Percentiles rank a stretch among this genome's conserved stretches.
Evolutionary conservation across 2,797 vertebrate species (phyloP).

Genomic region (Cephalopachus bancanus): DNA sequence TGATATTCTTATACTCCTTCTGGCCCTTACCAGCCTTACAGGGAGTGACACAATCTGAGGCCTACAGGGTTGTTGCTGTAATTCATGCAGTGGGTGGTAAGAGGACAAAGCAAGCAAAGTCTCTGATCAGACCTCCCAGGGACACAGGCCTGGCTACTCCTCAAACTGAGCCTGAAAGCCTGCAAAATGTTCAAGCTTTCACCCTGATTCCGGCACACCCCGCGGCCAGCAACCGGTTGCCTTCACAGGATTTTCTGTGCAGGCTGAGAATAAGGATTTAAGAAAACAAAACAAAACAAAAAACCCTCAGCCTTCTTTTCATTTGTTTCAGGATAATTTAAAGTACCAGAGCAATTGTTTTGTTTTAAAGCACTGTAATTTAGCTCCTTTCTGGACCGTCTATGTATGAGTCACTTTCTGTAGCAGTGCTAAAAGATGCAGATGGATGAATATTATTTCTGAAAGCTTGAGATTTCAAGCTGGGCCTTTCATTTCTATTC

Average conservation of each 20-base stretch:
- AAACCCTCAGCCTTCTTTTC: not conserved
- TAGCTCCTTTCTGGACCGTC: constrained; percentile 42
- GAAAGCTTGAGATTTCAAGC: constrained; percentile 65
- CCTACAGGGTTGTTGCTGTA: not conserved
- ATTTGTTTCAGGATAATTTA: not conserved
- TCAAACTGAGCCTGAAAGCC: not conserved
- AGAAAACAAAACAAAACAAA: no score
- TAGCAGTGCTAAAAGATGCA: constrained; percentile 17
- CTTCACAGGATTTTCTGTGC: not conserved
- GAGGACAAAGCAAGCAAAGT: not conserved
- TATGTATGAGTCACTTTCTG: constrained; percentile 45
- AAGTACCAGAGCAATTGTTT: not conserved
- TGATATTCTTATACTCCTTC: not conserved
- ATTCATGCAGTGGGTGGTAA: not conserved
- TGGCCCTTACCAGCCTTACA: not conserved
- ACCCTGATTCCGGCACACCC: not conserved
- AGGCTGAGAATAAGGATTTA: not conserved
- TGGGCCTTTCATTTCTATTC: not conserved
- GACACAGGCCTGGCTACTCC: not conserved
- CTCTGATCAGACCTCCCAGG: not conserved
- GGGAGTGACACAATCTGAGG: not conserved
- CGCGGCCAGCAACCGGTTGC: not conserved
- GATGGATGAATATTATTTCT: constrained; percentile 57
- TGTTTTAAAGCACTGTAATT: constrained; percentile 33
- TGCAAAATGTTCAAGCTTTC: not conserved